A percentile compares a stretch with the other conserved stretches of the same genome.
Conservation (phyloP, 2,797 vertebrate genomes). For the Sebastes minor region DNA sequence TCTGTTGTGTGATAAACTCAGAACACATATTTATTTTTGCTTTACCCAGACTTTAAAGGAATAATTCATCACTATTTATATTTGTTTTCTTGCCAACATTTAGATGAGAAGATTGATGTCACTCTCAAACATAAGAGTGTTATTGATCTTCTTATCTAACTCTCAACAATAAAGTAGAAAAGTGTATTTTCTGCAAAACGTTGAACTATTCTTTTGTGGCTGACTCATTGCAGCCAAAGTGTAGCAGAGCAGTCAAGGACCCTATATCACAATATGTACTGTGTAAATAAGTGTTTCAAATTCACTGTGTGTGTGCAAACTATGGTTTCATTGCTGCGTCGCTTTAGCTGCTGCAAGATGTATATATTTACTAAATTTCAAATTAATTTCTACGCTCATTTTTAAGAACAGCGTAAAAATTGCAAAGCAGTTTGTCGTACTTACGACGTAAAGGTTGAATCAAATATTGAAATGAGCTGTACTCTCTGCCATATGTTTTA, state of each 20-base stretch:
- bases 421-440: not conserved
- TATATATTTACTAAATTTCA: not conserved
- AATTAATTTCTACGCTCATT: not conserved
- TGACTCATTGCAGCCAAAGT: not conserved
- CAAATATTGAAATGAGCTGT: constrained; percentile 1
- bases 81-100: not conserved
- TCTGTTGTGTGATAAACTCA: too few species aligned
- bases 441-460: not conserved
- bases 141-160: not conserved
- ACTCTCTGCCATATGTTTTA: not conserved
- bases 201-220: not conserved
- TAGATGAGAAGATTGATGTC: not conserved
- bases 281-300: not conserved
- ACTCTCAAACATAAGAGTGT: too few species aligned
- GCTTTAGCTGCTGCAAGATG: not conserved
- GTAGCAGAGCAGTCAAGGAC: not conserved
- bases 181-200: not conserved
- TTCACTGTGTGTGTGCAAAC: not conserved
- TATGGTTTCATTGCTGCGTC: not conserved
- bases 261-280: not conserved
- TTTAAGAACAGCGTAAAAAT: not conserved
- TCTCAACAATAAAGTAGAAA: not conserved
- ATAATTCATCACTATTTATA: not conserved
- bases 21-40: too few species aligned
- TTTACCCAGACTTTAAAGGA: not conserved